Conservation (phyloP, 2,113 vertebrate species). For the Pardalotus punctatus region DNA sequence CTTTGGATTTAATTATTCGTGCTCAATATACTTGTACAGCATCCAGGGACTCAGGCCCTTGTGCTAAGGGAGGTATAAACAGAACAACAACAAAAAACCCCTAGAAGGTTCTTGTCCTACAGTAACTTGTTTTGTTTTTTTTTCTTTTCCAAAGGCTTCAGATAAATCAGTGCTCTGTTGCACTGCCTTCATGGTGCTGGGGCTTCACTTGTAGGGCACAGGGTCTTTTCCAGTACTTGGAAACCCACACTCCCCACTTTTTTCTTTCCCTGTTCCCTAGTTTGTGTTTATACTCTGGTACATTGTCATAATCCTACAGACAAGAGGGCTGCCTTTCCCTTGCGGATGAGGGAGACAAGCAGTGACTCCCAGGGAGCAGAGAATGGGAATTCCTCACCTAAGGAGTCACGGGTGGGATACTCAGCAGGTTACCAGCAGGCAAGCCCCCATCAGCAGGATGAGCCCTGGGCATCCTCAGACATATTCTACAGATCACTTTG, state of each 20-base stretch:
- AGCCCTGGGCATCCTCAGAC: not conserved
- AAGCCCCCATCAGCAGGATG: not conserved
- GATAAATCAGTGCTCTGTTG: not conserved
- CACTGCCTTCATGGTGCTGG: rapidly evolving
- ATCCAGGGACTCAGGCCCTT: not conserved
- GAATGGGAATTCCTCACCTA: not conserved
- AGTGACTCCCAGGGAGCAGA: not conserved
- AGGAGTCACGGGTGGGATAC: not conserved
- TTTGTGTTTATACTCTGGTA: not conserved
- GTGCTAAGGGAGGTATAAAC: not conserved
- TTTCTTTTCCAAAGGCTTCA: not conserved
- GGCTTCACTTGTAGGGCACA: not conserved
- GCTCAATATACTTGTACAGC: not conserved
- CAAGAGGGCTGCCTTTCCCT: not conserved
- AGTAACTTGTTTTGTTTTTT: not conserved
- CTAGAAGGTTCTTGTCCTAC: not conserved
- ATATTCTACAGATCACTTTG: not conserved
- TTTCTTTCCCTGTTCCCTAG: not conserved
- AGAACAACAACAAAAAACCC: not conserved
- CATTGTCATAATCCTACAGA: not conserved
- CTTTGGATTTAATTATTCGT: not conserved
- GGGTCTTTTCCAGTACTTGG: not conserved
- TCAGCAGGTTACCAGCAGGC: not conserved
- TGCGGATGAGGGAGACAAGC: not conserved
- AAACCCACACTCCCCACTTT: not conserved